Evolutionary conservation across 1,140 invertebrate genomes (phyloP).

Genomic region (Drosophila mojavensis): DNA sequence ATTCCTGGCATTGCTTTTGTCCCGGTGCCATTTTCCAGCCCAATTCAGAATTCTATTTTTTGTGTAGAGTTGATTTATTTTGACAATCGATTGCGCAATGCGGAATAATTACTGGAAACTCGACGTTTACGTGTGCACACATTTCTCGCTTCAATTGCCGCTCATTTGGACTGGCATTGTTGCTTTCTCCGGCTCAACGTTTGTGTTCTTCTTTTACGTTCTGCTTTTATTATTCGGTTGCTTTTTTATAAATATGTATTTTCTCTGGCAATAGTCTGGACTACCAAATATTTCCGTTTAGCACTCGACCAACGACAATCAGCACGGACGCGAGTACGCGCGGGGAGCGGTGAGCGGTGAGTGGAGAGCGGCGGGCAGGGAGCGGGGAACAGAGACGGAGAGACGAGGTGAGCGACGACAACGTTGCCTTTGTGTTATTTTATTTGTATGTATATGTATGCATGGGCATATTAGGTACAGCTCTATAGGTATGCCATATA

Average conservation of each 20-base stretch:
- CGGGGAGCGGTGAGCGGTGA: background rate
- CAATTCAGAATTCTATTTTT: slow-evolving; percentile 24
- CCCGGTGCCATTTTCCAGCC: slow-evolving; percentile 32
- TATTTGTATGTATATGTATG: slow-evolving; percentile 60
- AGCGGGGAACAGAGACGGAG: slow-evolving; percentile 13
- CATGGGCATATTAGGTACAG: slow-evolving; percentile 70
- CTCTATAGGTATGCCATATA: slow-evolving; percentile 62
- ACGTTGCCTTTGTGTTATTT: slow-evolving; percentile 68
- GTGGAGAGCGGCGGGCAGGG: background rate
- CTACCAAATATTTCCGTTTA: slow-evolving; percentile 77
- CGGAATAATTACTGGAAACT: slow-evolving; percentile 63
- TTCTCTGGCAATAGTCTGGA: slow-evolving; percentile 42
- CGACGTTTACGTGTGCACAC: slow-evolving; percentile 42
- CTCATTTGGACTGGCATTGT: slow-evolving; percentile 46
- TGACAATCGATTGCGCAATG: slow-evolving; percentile 73
- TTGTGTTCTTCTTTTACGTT: slow-evolving; percentile 13
- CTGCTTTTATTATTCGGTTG: slow-evolving; percentile 1
- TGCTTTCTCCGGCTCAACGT: slow-evolving; percentile 20
- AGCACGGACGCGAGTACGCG: slow-evolving; percentile 14
- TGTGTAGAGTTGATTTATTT: slow-evolving; percentile 40
- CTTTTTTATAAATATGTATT: slow-evolving; percentile 12
- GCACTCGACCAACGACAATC: slow-evolving; percentile 50
- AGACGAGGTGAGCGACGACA: slow-evolving; percentile 47
- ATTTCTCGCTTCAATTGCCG: slow-evolving; percentile 66
- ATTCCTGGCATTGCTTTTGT: slow-evolving; percentile 26